These are phyloP conservation scores for Protobothrops mucrosquamatus DNA, from an alignment of 2,113 vertebrate genomes.

Conservation along the genomic window DNA sequence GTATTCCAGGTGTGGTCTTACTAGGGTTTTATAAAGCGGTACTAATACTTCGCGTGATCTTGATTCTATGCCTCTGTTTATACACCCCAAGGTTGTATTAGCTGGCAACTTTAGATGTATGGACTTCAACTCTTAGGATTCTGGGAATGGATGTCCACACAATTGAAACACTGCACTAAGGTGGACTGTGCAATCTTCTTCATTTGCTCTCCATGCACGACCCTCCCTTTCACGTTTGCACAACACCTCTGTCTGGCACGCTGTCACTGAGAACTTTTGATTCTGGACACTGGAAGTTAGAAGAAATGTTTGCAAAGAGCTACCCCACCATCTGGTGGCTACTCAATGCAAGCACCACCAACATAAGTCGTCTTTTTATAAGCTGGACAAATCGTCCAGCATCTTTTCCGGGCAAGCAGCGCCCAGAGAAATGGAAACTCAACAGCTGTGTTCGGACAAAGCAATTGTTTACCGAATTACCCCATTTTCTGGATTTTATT, in stretches of 20 bases:
- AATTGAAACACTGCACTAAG: background rate
- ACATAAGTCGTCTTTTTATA: background rate
- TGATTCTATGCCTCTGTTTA: no score
- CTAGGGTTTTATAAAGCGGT: no score
- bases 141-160: background rate
- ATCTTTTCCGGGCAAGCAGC: background rate
- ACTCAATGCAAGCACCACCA: background rate
- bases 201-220: background rate
- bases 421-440: background rate
- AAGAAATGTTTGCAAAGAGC: background rate
- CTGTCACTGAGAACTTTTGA: background rate
- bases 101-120: background rate
- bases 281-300: background rate
- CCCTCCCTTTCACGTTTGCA: background rate
- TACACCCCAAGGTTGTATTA: no score
- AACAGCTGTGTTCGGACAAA: background rate
- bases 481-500: background rate
- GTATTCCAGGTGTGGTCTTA: no score
- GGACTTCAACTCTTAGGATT: background rate
- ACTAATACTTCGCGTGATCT: no score
- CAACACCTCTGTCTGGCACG: rapidly evolving
- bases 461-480: background rate
- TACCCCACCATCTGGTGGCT: background rate
- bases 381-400: background rate
- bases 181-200: background rate